phyloP scores from a whole-genome alignment of 2,888 invertebrate genomes.

The Prenolepis imparis region DNA sequence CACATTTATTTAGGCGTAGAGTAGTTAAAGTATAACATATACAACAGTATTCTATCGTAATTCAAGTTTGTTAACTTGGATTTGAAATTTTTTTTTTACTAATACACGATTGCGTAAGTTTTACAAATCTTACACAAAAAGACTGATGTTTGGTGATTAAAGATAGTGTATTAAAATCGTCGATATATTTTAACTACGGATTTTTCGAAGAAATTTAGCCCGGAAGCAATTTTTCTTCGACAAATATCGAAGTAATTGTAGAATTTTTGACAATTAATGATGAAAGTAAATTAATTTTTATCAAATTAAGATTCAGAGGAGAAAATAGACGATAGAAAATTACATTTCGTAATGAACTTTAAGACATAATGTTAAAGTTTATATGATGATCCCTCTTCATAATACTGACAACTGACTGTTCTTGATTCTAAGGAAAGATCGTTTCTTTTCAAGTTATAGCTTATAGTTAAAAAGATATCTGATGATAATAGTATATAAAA shows the following conservation, averaged over 20 bases:
- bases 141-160: conserved; percentile 63
- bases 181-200: not conserved
- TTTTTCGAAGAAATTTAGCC: not conserved
- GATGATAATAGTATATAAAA: not conserved
- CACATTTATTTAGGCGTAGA: conserved; percentile 33
- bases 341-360: not conserved
- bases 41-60: conserved; percentile 66
- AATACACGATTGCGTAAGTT: conserved; percentile 55
- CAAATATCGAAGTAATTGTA: not conserved
- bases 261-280: not conserved
- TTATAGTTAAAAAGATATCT: conserved; percentile 1
- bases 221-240: not conserved
- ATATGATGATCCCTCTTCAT: not conserved
- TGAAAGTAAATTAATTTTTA: not conserved
- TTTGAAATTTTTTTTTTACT: conserved; percentile 42
- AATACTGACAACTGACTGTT: not conserved
- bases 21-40: conserved; percentile 39
- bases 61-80: conserved; percentile 39
- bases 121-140: conserved; percentile 61
- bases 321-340: conserved; percentile 6
- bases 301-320: not conserved
- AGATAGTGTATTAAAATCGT: not conserved
- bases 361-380: conserved; percentile 19
- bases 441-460: not conserved
- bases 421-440: not conserved